Base-by-base conservation (phyloP, 2,113 vertebrate genomes). In the Aspidoscelis tigris region DNA sequence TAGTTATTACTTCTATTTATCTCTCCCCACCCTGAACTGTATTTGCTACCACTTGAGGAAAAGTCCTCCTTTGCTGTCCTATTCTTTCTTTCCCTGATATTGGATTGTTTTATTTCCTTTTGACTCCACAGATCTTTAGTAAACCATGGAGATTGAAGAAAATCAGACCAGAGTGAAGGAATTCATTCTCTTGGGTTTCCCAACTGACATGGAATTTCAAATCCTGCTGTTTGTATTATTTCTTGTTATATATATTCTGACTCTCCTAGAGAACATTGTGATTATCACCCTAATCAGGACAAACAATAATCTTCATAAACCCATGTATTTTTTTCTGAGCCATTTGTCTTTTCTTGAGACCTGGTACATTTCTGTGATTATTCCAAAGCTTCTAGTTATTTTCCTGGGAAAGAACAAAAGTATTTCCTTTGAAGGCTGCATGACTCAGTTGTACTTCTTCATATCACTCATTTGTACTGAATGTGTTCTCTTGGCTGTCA, bases 301-400 rank as follows among this genome's bases (percentile, higher is more conserved):
- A 5, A 84, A 43, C 0, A 80, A 0, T 47, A 87, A 88, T 9
- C 83, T 93, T 44, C 89, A 86, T 83, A 93, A 90, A n/a, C 89
- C 91, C 70, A 92, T 94, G 93, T 93, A 93, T 73, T 91, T 90
- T 3, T 93, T 91, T 50, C 76, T 93, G 0, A 86, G 87, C 33
- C 87, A 92, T 0, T 73, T 89, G 0, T 88, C 92, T 5, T 91
- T 93, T 70, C 74, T 90, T 0, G 91, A 93, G 73, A 82, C 87
- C 58, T 93, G 91, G 76, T 93, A 92, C 68, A 80, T 86, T 4
- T 91, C 88, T 3, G 89, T 91, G 44, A 93, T 89, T 1, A 82
- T 91, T 11, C 90, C 92, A 47, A 92, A 91, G 20, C 2, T 93
- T 9, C 3, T 93, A 43, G 11, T n/a, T 7, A 84, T 9, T 43